Base-by-base conservation (phyloP, 2,113 vertebrate genomes). In the Verasper variegatus region DNA sequence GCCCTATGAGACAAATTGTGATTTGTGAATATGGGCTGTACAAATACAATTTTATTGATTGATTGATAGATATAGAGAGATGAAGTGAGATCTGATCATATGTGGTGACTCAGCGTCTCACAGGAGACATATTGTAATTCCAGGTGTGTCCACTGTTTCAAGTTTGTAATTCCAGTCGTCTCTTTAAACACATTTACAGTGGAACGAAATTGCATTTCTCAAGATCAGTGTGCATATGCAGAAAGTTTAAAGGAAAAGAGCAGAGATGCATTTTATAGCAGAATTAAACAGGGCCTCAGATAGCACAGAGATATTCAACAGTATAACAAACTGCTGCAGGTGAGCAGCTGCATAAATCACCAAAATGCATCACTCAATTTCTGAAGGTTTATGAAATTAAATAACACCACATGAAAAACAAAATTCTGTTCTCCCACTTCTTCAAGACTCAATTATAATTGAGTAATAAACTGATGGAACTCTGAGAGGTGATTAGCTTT, bases 391-490 rank as follows among this genome's bases (percentile, higher is more conserved):
- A n/a, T 35, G 13, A 24, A 31, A 35, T 66, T 3, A 61, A 60
- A 83, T 66, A 55, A 70, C 23, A 60, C 61, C 42, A 5, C 15
- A 21, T 31, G 61, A 15, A 17, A 35, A 58, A 2, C n/a, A n/a
- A 42, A 13, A 23, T 21, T 15, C 24, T 11, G 9, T 68, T 74
- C 6, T 10, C 12, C 15, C 2, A 17, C 10, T 40, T 40, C 69
- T 57, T 47, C 10, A 72, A 21, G 24, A 55, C 4, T 72, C 21
- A 71, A 65, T 64, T 65, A 17, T 27, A 65, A 59, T 27, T 47
- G 31, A 49, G 26, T 40, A 51, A 66, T 27, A 59, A 42, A 5
- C 17, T 18, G 7, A 58, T 10, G 59, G 40, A 40, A 64, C 17
- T 26, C 6, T 65, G 45, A 4, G 8, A 59, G 27, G 21, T 52